Conservation (phyloP, 2,797 vertebrate genomes). For the Craterocephalus amniculus region DNA sequence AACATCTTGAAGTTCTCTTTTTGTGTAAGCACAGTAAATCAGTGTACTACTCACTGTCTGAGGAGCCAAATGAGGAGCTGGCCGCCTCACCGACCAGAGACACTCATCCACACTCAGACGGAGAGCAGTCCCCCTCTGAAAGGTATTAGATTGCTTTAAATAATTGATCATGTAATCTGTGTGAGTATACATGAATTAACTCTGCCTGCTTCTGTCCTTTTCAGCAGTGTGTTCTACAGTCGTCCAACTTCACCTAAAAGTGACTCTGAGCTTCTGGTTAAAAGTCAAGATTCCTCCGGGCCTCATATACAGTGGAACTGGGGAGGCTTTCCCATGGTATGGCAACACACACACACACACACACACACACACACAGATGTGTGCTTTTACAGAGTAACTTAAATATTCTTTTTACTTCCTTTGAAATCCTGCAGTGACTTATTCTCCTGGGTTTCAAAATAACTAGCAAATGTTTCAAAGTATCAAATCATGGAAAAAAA, state of each 20-base stretch:
- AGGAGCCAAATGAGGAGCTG: constrained; percentile 69
- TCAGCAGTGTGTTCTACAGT: constrained; percentile 70
- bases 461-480: too few relatives aligned
- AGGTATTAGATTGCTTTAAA: constrained; percentile 47
- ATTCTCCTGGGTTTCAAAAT: too few relatives aligned
- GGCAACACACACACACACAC: background rate
- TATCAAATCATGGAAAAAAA: too few relatives aligned
- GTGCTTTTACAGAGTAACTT: too few relatives aligned
- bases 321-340: constrained; percentile 92
- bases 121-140: constrained; percentile 79
- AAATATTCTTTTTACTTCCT: too few relatives aligned
- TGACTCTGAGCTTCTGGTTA: constrained; percentile 92
- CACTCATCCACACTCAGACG: constrained; percentile 84
- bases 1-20: constrained; percentile 5
- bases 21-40: constrained; percentile 79
- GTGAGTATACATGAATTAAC: background rate
- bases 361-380: background rate
- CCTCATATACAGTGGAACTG: constrained; percentile 92
- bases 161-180: background rate
- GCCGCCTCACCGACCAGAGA: constrained; percentile 58
- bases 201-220: background rate
- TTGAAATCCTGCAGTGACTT: too few relatives aligned
- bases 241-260: constrained; percentile 86
- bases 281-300: constrained; percentile 78
- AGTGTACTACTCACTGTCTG: constrained; percentile 79